These are phyloP conservation scores for Pangasianodon hypophthalmus DNA, from an alignment of 2,113 vertebrate genomes.

Conservation along the genomic window DNA sequence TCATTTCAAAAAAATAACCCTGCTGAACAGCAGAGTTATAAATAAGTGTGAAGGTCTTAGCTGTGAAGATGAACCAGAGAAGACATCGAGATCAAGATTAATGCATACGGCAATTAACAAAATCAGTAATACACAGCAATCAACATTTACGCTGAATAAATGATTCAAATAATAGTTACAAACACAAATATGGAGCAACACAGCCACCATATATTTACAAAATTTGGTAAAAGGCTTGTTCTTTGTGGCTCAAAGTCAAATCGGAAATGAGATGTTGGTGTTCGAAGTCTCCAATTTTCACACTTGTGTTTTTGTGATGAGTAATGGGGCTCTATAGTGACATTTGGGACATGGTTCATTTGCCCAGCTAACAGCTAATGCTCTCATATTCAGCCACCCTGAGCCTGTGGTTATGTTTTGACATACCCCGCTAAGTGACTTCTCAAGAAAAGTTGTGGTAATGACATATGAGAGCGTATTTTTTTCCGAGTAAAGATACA, in stretches of 20 bases:
- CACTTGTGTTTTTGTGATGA: background rate
- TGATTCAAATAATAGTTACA: background rate
- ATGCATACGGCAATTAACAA: background rate
- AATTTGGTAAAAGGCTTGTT: background rate
- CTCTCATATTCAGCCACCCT: background rate
- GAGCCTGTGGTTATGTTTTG: background rate
- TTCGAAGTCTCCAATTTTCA: background rate
- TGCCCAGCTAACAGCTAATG: background rate
- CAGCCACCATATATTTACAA: background rate
- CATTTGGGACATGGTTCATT: background rate
- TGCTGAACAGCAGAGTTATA: background rate
- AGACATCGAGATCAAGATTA: background rate
- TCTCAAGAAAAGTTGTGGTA: background rate
- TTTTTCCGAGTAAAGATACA: background rate
- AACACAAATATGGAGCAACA: background rate
- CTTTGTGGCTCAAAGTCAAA: background rate
- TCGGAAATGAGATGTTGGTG: background rate
- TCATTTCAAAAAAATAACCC: background rate
- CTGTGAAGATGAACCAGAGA: background rate
- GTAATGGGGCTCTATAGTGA: background rate
- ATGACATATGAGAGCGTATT: background rate
- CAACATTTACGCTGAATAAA: background rate
- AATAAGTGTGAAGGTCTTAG: background rate
- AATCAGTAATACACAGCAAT: background rate
- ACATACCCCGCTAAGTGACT: background rate